Base-by-base conservation (phyloP, 2,113 vertebrate species). In the Lasiurus borealis region DNA sequence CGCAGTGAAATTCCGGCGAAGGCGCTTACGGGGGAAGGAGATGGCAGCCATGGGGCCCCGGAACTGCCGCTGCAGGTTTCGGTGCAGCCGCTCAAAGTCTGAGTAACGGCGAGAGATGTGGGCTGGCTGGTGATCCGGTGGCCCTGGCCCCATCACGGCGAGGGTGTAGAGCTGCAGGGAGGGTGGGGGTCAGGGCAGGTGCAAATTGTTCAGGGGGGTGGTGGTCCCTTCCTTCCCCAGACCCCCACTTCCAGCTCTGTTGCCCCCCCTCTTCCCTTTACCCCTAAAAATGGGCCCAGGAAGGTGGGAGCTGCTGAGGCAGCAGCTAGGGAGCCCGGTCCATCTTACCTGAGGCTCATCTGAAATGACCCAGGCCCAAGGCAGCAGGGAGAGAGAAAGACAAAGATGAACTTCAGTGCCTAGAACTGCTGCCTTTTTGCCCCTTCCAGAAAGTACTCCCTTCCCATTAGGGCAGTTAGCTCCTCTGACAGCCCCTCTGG, bases 111-210 rank as follows among this genome's bases (percentile, higher is more conserved):
- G 98, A 11, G 99, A 98, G 73, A 99, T 99, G 96, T 98, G 50
- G 0, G 99, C 99, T 0, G 99, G 99, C 1, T 97, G 98, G 93
- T 98, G 98, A 93, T 99, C 99, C 1, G 98, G 98, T 18, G 90
- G 97, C 4, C 99, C 99, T 0, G 99, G 98, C 83, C 98, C 98
- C 97, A 99, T 98, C 93, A 99, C 97, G 80, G 99, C 99, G 98
- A 99, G 97, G 96, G 99, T 99, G 99, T 99, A 99, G 93, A 99
- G 98, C 99, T 99, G 98, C 19, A 29, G 75, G 80, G 62, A 83
- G n/a, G 81, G 77, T 57, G 48, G 48, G 66, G 72, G 71, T 89
- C 57, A 96, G 92, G 48, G 34, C 29, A 25, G 69, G 68, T 44
- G 40, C 11, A 34, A 57, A 40, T 3, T 15, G 12, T 52, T 85